These are phyloP conservation scores for Antheraea yamamai DNA, from an alignment of 2,888 invertebrate species.

Conservation along the genomic window DNA sequence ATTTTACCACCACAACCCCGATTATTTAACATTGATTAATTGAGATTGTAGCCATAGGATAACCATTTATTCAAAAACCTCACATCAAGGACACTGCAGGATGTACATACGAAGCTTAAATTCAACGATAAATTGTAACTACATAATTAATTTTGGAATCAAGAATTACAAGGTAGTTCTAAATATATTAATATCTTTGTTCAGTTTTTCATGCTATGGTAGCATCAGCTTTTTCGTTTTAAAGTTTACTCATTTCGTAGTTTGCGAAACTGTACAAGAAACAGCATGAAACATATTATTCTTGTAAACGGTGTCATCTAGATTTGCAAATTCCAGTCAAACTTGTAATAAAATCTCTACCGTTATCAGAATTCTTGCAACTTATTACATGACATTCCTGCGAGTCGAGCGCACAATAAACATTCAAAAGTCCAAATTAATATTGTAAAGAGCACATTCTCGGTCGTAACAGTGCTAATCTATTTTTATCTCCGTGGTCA, in stretches of 20 bases:
- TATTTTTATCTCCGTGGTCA: slow-evolving; percentile 45
- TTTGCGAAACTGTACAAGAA: background rate
- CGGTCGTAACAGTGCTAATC: slow-evolving; percentile 38
- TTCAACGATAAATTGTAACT: background rate
- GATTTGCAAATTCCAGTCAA: slow-evolving; percentile 2
- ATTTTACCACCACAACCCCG: too few relatives aligned
- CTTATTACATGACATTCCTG: slow-evolving; percentile 11
- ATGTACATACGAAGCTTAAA: too few relatives aligned
- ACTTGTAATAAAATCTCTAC: background rate
- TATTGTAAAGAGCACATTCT: slow-evolving; percentile 20
- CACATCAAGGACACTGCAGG: too few relatives aligned
- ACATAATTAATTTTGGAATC: background rate
- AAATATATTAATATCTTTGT: background rate
- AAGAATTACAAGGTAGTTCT: background rate
- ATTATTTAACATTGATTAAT: too few relatives aligned
- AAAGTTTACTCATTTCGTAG: background rate
- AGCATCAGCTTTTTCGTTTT: background rate
- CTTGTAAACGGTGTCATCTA: slow-evolving; percentile 2
- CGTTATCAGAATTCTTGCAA: slow-evolving; percentile 6
- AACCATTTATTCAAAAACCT: too few relatives aligned
- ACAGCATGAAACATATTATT: background rate
- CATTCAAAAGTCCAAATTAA: slow-evolving; percentile 20
- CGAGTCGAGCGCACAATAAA: background rate
- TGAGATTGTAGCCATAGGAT: too few relatives aligned
- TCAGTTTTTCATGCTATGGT: background rate